These are phyloP conservation scores for Grammomys dolichurus DNA, from an alignment of 2,113 vertebrate genomes.

Conservation along the genomic window DNA sequence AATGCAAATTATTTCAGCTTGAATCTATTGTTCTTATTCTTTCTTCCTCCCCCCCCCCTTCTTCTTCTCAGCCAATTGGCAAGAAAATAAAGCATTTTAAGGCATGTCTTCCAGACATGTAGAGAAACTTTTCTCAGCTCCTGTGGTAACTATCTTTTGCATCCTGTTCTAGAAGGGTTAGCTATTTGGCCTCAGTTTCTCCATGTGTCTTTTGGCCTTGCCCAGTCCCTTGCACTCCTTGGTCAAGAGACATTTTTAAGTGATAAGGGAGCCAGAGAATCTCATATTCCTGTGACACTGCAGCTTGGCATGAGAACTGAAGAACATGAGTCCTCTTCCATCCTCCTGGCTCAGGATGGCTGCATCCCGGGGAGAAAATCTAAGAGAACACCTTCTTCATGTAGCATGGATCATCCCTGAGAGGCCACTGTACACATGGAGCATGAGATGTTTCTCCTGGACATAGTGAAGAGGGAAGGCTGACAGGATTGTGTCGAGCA, in stretches of 20 bases:
- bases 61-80: conserved; percentile 87
- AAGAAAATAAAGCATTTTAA: conserved; percentile 87
- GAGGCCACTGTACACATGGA: neutral
- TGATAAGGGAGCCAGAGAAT: neutral
- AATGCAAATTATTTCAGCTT: conserved; percentile 92
- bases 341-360: neutral
- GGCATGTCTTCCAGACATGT: conserved; percentile 76
- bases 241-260: neutral
- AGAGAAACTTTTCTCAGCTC: conserved; percentile 83
- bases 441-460: neutral
- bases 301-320: neutral
- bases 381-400: neutral
- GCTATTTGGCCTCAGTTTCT: neutral
- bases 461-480: rapidly evolving
- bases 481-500: rapidly evolving
- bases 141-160: conserved; percentile 74
- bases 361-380: rapidly evolving
- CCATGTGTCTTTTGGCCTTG: neutral
- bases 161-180: neutral
- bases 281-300: neutral
- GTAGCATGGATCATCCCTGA: neutral
- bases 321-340: no score
- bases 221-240: neutral
- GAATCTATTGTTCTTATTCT: conserved; percentile 87
- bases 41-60: conserved; percentile 73